These are phyloP conservation scores for Dryoscopus gambensis DNA, from an alignment of 2,113 vertebrate species.

Conservation along the genomic window DNA sequence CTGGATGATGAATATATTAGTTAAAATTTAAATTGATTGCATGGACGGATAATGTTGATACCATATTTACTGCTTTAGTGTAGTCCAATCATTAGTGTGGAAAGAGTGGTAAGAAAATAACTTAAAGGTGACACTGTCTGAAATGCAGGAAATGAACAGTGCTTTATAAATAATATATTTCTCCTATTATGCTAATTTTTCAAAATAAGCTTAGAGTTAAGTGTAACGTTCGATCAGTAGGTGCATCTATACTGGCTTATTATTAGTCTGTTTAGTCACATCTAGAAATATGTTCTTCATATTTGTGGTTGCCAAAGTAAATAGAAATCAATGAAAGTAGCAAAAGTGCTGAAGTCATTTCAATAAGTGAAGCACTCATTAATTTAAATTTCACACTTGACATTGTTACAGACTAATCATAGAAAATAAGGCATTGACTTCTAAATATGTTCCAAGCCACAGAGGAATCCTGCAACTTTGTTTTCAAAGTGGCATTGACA, in stretches of 20 bases:
- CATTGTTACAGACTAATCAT: conserved; percentile 62
- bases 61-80: conserved; percentile 45
- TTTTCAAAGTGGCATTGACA: conserved; percentile 49
- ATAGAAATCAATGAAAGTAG: conserved; percentile 74
- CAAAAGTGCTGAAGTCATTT: conserved; percentile 75
- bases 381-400: conserved; percentile 77
- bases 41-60: conserved; percentile 34
- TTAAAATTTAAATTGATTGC: conserved; percentile 58
- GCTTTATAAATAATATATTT: conserved; percentile 64
- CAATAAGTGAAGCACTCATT: conserved; percentile 67
- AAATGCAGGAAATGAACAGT: conserved; percentile 33
- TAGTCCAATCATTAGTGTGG: conserved; percentile 42
- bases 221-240: conserved; percentile 38
- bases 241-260: conserved; percentile 9
- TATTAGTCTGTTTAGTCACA: conserved; percentile 55
- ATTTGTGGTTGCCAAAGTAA: conserved; percentile 69
- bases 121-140: conserved; percentile 40
- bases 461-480: conserved; percentile 49
- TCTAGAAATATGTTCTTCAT: conserved; percentile 64
- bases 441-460: conserved; percentile 33
- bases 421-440: conserved; percentile 67
- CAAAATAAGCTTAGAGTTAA: conserved; percentile 37
- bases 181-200: conserved; percentile 61
- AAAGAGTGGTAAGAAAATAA: conserved; percentile 27
- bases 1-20: conserved; percentile 53